phyloP scores from a whole-genome alignment of 2,797 vertebrate species.

The Simalia tracyae region DNA sequence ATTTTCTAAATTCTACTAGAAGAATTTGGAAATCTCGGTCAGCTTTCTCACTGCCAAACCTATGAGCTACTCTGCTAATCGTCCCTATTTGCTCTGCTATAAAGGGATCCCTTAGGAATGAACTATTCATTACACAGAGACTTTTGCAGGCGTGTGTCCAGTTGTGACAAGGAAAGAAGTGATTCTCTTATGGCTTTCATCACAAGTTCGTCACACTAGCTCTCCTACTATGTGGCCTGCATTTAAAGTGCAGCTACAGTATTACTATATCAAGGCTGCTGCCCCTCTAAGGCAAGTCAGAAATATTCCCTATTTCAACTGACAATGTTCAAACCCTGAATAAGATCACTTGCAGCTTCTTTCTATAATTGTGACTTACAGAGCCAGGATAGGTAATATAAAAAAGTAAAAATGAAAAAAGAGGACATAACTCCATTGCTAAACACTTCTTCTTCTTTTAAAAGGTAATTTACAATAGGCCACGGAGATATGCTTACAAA shows the following conservation, averaged over 20 bases:
- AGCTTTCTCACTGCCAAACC: neutral
- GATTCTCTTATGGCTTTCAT: neutral
- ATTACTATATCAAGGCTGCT: neutral
- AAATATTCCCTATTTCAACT: neutral
- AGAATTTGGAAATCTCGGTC: neutral
- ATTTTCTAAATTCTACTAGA: neutral
- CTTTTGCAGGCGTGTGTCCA: neutral
- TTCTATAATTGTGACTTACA: neutral
- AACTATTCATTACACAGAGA: neutral
- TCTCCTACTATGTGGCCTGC: too few species aligned
- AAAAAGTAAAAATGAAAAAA: neutral
- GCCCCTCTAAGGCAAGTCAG: neutral
- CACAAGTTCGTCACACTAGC: neutral
- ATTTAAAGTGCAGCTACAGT: neutral
- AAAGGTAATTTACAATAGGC: neutral
- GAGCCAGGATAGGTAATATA: rapidly evolving
- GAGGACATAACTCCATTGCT: neutral
- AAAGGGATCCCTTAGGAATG: neutral
- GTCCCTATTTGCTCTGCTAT: neutral
- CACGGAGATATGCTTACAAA: neutral
- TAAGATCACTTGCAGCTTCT: neutral
- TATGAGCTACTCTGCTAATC: neutral
- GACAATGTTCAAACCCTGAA: slow-evolving; percentile 9
- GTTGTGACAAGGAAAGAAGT: neutral
- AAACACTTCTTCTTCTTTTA: neutral